These are phyloP conservation scores for Drosophila peninsularis DNA, from an alignment of 2,888 invertebrate species.

Conservation along the genomic window DNA sequence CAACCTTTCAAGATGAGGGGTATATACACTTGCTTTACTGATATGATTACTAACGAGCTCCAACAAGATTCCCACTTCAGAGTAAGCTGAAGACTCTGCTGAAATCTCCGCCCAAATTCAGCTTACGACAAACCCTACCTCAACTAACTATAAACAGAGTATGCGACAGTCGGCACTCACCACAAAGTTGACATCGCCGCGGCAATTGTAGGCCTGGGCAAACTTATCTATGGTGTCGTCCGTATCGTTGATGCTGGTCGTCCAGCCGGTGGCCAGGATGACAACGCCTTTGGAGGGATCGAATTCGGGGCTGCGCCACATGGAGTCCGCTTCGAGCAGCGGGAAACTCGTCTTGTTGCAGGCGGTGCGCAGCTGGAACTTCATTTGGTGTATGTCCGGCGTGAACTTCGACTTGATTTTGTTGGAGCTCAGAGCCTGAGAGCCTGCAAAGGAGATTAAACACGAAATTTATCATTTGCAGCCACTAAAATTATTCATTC, in stretches of 20 bases:
- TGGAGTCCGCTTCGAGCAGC: constrained; percentile 68
- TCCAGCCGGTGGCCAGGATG: constrained; percentile 84
- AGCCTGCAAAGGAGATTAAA: constrained; percentile 64
- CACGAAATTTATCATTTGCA: background rate
- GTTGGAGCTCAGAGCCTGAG: constrained; percentile 75
- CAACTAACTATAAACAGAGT: background rate
- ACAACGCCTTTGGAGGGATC: constrained; percentile 79
- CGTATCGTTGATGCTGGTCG: constrained; percentile 79
- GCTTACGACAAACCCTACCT: background rate
- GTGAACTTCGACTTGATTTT: constrained; percentile 71
- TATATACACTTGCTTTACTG: background rate
- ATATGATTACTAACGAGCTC: no score
- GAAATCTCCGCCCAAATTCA: background rate
- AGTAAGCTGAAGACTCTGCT: background rate
- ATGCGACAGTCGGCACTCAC: constrained; percentile 59
- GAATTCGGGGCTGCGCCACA: constrained; percentile 82
- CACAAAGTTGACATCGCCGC: constrained; percentile 83
- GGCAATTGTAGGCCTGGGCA: constrained; percentile 81
- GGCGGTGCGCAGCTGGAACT: constrained; percentile 79
- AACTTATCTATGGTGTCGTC: constrained; percentile 74
- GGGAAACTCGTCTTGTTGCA: constrained; percentile 77
- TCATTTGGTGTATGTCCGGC: constrained; percentile 80
- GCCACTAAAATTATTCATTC: background rate
- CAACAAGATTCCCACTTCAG: no score
- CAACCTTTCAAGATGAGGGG: background rate